These are phyloP conservation scores for Myotis vivesi DNA, from an alignment of 2,797 vertebrate genomes.

Conservation along the genomic window DNA sequence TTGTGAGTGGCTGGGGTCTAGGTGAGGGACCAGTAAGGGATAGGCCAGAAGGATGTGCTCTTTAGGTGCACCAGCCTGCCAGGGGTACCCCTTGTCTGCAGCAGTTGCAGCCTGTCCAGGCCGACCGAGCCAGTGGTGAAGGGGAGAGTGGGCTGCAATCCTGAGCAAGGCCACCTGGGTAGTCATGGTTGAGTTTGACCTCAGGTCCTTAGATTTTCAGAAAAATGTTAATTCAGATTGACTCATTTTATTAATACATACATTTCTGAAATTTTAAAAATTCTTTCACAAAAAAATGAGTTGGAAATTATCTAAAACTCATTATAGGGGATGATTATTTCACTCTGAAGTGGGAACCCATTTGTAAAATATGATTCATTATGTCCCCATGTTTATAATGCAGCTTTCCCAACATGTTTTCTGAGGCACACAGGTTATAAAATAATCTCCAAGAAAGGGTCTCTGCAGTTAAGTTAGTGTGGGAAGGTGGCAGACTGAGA, in stretches of 20 bases:
- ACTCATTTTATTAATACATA: background rate
- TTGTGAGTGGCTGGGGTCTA: background rate
- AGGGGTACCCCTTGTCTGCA: background rate
- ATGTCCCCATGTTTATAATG: background rate
- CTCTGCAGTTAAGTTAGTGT: background rate
- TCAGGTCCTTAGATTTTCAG: background rate
- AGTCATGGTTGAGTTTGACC: background rate
- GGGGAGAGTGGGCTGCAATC: background rate
- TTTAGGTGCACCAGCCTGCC: background rate
- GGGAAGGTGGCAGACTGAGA: background rate
- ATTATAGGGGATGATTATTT: background rate
- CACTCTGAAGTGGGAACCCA: background rate
- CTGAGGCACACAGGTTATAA: background rate
- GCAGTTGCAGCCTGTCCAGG: background rate
- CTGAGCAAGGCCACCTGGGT: background rate
- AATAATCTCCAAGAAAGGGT: background rate
- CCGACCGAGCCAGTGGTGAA: background rate
- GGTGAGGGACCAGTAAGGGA: background rate
- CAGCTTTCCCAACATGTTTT: background rate
- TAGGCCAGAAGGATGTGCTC: background rate
- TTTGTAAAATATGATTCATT: background rate
- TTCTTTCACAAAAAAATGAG: background rate
- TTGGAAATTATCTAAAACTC: slow-evolving; percentile 37
- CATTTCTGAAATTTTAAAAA: background rate
- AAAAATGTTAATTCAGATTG: background rate